These are phyloP conservation scores for Drosophila siamana DNA, from an alignment of 2,888 invertebrate species.

Conservation along the genomic window DNA sequence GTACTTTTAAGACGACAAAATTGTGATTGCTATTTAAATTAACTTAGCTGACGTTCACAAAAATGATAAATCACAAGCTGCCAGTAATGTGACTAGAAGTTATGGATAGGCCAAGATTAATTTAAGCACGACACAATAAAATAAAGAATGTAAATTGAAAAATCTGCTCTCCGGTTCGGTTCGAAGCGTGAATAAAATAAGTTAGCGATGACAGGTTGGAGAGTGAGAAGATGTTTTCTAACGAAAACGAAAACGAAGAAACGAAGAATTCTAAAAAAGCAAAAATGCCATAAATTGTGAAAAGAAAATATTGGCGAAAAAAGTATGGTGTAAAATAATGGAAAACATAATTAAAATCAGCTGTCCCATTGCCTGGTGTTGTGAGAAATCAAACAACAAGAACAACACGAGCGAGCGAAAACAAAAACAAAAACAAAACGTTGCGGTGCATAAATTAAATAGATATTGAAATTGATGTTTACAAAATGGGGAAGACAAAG, in stretches of 20 bases:
- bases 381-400: not conserved
- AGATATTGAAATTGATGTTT: constrained; percentile 67
- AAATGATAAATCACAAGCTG: constrained; percentile 1
- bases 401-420: not conserved
- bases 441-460: constrained; percentile 71
- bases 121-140: not conserved
- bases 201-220: not conserved
- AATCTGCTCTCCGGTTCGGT: too few relatives aligned
- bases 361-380: not conserved
- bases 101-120: not conserved
- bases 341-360: constrained; percentile 19
- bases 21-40: not conserved
- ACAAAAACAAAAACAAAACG: constrained; percentile 43
- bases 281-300: constrained; percentile 20
- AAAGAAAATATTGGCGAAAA: not conserved
- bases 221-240: not conserved
- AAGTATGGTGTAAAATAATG: constrained; percentile 12
- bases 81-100: not conserved
- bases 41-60: not conserved
- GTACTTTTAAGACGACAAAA: too few relatives aligned
- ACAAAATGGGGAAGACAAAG: constrained; percentile 27
- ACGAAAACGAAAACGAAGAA: too few relatives aligned
- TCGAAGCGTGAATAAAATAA: not conserved
- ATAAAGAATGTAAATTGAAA: too few relatives aligned
- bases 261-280: not conserved